Percentiles rank a stretch among this genome's conserved stretches.
Evolutionary conservation across 92 coral and sea anemone species (phyloP).

Genomic region (Bergia sp.): DNA sequence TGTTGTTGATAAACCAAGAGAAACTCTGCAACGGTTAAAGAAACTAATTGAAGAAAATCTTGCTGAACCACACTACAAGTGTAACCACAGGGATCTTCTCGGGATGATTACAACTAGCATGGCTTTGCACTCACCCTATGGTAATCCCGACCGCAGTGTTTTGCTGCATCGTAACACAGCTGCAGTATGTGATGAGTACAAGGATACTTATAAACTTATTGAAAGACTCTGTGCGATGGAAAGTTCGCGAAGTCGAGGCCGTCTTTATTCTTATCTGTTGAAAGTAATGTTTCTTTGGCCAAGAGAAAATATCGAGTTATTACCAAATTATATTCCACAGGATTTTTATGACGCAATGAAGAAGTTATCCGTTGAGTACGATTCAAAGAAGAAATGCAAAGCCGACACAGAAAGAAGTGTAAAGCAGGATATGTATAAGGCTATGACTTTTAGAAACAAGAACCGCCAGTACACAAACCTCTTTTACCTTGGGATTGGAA

Average conservation of each 20-base stretch:
- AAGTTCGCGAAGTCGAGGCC: neutral
- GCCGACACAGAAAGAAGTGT: neutral
- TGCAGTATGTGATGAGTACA: neutral
- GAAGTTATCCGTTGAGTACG: neutral
- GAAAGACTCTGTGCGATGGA: neutral
- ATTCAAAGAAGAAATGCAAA: neutral
- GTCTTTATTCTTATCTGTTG: conserved; percentile 42
- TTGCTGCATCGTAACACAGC: neutral
- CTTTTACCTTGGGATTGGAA: conserved; percentile 20
- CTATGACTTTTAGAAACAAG: neutral
- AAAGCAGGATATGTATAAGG: conserved; percentile 1
- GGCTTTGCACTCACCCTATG: conserved; percentile 29
- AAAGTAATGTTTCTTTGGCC: conserved; percentile 59
- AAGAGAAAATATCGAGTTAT: conserved; percentile 33
- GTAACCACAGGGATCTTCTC: neutral
- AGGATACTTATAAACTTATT: neutral
- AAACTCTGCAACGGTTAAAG: neutral
- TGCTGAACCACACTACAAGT: neutral
- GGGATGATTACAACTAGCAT: conserved; percentile 20
- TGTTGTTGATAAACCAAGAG: neutral
- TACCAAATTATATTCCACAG: neutral
- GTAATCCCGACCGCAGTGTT: neutral
- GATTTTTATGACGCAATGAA: neutral
- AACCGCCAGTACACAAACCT: conserved; percentile 28
- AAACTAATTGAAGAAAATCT: neutral